Evolutionary conservation across 2,113 vertebrate species (phyloP).

Genomic region (Charina bottae): DNA sequence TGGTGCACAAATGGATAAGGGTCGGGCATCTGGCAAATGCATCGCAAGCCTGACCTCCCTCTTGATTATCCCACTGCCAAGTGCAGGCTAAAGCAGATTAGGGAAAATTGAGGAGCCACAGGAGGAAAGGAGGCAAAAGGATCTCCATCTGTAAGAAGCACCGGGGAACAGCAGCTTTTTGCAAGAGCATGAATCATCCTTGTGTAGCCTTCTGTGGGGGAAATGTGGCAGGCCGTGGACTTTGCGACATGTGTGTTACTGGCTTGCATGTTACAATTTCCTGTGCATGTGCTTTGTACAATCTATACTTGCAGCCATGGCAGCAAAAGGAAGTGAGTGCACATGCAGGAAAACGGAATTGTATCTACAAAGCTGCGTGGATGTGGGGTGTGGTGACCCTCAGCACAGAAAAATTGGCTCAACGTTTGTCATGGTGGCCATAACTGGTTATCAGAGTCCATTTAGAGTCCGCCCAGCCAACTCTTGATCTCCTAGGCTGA

Average conservation of each 20-base stretch:
- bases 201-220: background rate
- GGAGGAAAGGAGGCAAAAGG: background rate
- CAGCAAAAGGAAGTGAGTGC: background rate
- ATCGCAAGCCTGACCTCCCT: background rate
- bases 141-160: background rate
- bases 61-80: accelerated
- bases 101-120: background rate
- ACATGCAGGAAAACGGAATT: background rate
- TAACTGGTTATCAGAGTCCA: background rate
- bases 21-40: conserved; percentile 7
- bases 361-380: background rate
- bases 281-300: background rate
- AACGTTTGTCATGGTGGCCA: too few relatives aligned
- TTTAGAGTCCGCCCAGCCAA: background rate
- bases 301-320: background rate
- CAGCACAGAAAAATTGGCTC: background rate
- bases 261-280: background rate
- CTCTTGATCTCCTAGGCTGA: background rate
- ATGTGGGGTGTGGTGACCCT: too few relatives aligned
- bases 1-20: conserved; percentile 20
- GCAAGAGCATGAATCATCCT: background rate
- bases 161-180: background rate
- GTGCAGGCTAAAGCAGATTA: accelerated
- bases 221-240: background rate
- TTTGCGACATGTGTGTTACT: background rate